Evolutionary conservation across 2,888 invertebrate species (phyloP).

Genomic region (Choreutis nemorana): DNA sequence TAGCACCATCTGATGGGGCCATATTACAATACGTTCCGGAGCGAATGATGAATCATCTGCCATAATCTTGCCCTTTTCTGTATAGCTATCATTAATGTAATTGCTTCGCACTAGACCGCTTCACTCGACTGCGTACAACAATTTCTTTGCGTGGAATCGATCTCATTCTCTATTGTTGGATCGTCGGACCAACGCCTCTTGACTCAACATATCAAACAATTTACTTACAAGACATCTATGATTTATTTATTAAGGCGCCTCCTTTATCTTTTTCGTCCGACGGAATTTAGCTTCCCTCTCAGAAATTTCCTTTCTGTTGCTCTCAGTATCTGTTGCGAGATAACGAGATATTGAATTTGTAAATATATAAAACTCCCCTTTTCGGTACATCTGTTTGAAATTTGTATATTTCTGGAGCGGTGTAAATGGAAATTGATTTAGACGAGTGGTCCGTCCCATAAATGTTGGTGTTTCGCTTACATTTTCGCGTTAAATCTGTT

Average conservation of each 20-base stretch:
- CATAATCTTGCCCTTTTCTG: conserved; percentile 25
- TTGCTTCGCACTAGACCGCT: conserved; percentile 26
- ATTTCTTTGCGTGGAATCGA: conserved; percentile 24
- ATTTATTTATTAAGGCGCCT: conserved; percentile 49
- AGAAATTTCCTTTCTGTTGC: conserved; percentile 30
- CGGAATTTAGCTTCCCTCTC: conserved; percentile 25
- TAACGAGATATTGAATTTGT: conserved; percentile 53
- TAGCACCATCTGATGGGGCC: conserved; percentile 11
- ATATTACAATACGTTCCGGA: conserved; percentile 9
- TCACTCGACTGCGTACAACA: conserved; percentile 19
- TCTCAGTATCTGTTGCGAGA: conserved; percentile 30
- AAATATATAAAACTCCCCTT: conserved; percentile 42
- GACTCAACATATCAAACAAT: conserved; percentile 45
- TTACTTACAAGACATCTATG: conserved; percentile 44
- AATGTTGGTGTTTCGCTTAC: conserved; percentile 26
- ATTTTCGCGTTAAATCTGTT: conserved; percentile 19
- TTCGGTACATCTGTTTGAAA: conserved; percentile 36
- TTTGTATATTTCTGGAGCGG: conserved; percentile 30
- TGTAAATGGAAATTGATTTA: conserved; percentile 30
- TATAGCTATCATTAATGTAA: conserved; percentile 38
- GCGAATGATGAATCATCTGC: conserved; percentile 22
- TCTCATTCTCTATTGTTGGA: conserved; percentile 19
- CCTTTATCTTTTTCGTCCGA: conserved; percentile 41
- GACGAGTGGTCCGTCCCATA: conserved; percentile 32
- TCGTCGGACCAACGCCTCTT: conserved; percentile 13